phyloP scores from a whole-genome alignment of 2,113 vertebrate species.

The Psilopogon haemacephalus region DNA sequence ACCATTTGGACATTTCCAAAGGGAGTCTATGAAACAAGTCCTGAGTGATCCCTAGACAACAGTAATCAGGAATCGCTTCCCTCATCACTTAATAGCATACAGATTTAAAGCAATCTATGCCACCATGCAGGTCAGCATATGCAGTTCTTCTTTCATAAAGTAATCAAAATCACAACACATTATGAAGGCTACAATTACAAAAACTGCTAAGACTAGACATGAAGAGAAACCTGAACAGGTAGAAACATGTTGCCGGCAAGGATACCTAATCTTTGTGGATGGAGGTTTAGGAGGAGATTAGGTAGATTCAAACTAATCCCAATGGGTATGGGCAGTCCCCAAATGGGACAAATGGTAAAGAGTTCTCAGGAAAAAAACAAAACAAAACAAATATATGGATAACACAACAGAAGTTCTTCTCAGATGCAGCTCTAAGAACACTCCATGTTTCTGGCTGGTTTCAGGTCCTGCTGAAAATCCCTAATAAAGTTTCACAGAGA shows the following conservation, averaged over 20 bases:
- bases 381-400: neutral
- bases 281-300: neutral
- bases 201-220: neutral
- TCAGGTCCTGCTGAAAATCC: neutral
- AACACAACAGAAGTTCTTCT: neutral
- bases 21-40: neutral
- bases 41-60: neutral
- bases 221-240: neutral
- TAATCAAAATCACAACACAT: neutral
- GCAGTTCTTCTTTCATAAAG: fast-evolving
- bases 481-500: neutral
- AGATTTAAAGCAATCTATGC: neutral
- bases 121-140: neutral
- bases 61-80: neutral
- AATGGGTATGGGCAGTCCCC: neutral
- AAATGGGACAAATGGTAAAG: neutral
- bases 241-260: neutral
- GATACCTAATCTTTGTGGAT: neutral
- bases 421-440: neutral
- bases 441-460: neutral
- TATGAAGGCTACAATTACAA: neutral
- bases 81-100: neutral
- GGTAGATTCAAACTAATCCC: neutral
- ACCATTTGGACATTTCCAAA: neutral
- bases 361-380: neutral